phyloP scores from a whole-genome alignment of 2,797 vertebrate genomes.

The Steatocranus sp. region DNA sequence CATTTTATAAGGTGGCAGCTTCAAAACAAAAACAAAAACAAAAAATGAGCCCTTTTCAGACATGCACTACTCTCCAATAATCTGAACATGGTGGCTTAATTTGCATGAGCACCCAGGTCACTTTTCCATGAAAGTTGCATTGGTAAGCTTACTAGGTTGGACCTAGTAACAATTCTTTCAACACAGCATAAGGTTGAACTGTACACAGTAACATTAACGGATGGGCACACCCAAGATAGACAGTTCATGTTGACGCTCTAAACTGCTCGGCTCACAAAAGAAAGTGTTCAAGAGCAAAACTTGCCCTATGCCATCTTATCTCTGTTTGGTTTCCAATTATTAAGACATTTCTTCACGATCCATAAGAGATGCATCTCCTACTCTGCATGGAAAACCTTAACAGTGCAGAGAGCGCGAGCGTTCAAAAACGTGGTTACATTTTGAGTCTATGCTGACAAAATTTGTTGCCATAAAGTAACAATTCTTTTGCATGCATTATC shows the following conservation, averaged over 20 bases:
- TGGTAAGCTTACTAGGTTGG: neutral
- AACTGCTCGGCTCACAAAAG: neutral
- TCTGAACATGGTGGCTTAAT: neutral
- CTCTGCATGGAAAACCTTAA: neutral
- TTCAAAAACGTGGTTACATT: neutral
- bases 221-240: neutral
- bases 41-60: neutral
- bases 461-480: neutral
- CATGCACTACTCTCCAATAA: neutral
- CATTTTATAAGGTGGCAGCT: conserved; percentile 65
- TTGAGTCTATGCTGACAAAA: neutral
- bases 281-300: neutral
- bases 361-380: neutral
- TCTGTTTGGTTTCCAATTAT: neutral
- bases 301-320: neutral
- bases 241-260: neutral
- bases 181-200: neutral
- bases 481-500: neutral
- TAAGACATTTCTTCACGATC: neutral
- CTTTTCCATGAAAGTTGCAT: neutral
- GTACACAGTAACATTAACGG: neutral
- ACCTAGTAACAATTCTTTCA: neutral
- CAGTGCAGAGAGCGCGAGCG: neutral
- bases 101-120: neutral
- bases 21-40: conserved; percentile 28